Conservation (phyloP, 2,888 invertebrate species). For the Ashinkailepas kermadecensis region DNA sequence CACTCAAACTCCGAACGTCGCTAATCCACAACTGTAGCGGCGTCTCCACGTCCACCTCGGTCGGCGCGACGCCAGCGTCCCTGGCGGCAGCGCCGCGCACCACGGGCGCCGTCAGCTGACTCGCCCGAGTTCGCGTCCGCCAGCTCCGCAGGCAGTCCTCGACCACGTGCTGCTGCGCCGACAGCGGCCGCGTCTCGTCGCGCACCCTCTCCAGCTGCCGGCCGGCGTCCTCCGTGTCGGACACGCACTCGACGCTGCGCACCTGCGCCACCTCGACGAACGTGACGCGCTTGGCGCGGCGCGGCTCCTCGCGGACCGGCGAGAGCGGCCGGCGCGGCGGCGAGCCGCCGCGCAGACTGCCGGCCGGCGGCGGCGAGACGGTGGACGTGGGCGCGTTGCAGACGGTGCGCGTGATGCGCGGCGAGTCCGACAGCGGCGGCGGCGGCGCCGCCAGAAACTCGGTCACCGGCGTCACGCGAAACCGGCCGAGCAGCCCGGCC, state of each 20-base stretch:
- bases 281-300: background rate
- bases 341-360: background rate
- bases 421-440: background rate
- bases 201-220: background rate
- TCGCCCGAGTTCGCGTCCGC: background rate
- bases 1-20: background rate
- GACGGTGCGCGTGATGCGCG: background rate
- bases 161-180: background rate
- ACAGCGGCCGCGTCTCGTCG: constrained; percentile 1
- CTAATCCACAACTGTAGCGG: background rate
- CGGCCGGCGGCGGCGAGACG: background rate
- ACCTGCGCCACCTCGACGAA: constrained; percentile 15
- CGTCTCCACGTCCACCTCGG: background rate
- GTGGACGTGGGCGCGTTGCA: too few species aligned
- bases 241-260: background rate
- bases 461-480: background rate
- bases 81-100: background rate
- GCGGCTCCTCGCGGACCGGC: background rate
- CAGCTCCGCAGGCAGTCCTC: background rate
- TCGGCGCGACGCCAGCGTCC: background rate
- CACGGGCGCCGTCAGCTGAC: background rate
- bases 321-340: background rate
- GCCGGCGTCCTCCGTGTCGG: background rate
- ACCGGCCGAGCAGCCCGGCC: background rate
- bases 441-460: background rate